A percentile compares a stretch with the other conserved stretches of the same genome.
phyloP scores from a whole-genome alignment of 2,113 vertebrate species.

The Scopus umbretta region DNA sequence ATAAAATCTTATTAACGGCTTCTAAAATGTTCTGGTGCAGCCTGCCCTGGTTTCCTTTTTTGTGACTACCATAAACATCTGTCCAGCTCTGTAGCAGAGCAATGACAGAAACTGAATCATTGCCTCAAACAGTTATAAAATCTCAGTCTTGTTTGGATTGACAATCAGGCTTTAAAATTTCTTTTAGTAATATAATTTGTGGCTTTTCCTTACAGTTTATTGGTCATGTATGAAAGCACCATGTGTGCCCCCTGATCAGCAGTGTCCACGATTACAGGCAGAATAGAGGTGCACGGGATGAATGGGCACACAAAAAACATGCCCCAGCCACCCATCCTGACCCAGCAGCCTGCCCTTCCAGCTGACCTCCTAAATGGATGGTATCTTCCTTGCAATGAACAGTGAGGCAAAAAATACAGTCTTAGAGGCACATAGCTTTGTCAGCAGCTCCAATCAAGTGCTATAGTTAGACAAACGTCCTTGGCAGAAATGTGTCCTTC shows the following conservation, averaged over 20 bases:
- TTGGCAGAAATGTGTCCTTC: neutral
- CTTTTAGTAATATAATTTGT: neutral
- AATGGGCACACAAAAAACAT: neutral
- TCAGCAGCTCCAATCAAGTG: neutral
- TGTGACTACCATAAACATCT: neutral
- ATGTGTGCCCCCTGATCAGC: neutral
- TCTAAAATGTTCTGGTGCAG: neutral
- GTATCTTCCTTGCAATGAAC: neutral
- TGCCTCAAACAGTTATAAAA: neutral
- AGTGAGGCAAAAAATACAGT: neutral
- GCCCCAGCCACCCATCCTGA: neutral
- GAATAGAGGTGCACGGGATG: neutral
- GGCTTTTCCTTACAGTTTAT: neutral
- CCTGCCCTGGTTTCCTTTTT: neutral
- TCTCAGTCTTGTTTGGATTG: neutral
- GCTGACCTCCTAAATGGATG: neutral
- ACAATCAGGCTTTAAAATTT: neutral
- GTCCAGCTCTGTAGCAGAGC: neutral
- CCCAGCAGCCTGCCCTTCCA: neutral
- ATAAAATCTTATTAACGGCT: constrained; percentile 23
- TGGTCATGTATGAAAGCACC: neutral
- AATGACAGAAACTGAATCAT: neutral
- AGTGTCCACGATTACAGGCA: neutral
- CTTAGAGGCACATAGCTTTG: neutral
- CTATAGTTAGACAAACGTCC: neutral